These are phyloP conservation scores for Oreocharis arfaki DNA, from an alignment of 2,113 vertebrate genomes.

Conservation along the genomic window DNA sequence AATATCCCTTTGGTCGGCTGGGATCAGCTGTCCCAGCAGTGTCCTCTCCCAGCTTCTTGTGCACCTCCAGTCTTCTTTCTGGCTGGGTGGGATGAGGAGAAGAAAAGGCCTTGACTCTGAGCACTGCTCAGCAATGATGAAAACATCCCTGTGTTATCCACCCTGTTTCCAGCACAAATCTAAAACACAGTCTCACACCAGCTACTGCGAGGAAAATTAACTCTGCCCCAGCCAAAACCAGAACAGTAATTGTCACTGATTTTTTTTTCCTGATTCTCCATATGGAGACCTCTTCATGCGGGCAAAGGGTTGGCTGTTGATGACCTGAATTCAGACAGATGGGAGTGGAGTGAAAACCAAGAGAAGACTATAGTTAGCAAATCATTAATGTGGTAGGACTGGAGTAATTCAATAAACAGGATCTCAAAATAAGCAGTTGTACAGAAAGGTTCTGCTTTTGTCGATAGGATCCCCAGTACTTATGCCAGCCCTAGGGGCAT, in stretches of 20 bases:
- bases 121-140: neutral
- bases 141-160: neutral
- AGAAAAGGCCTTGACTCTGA: neutral
- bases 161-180: neutral
- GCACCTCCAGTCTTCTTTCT: neutral
- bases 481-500: neutral
- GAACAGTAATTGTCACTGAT: neutral
- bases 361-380: neutral
- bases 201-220: neutral
- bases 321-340: neutral
- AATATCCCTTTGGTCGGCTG: neutral
- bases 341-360: neutral
- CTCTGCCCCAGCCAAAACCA: neutral
- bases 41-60: neutral
- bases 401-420: neutral
- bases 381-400: neutral
- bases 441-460: neutral
- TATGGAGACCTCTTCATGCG: neutral
- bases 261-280: neutral
- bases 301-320: accelerated
- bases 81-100: neutral
- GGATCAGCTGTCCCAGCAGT: neutral
- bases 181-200: neutral
- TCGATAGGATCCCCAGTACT: neutral
- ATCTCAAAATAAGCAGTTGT: neutral